These are phyloP conservation scores for Microplitis deprimator DNA, from an alignment of 2,888 invertebrate species.

Conservation along the genomic window DNA sequence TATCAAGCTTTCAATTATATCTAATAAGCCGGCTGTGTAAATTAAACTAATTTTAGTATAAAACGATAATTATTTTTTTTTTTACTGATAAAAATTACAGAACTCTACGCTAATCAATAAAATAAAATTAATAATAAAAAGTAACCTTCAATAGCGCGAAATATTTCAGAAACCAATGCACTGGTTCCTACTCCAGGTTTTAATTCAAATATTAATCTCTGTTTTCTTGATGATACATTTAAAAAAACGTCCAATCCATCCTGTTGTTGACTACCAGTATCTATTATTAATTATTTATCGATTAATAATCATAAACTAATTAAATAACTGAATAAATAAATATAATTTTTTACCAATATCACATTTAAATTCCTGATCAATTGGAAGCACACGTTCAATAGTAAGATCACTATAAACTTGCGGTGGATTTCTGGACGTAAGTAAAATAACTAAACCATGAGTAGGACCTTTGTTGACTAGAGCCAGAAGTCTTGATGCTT, in stretches of 20 bases:
- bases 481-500: slow-evolving; percentile 74
- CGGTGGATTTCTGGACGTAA: slow-evolving; percentile 78
- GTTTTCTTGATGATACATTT: slow-evolving; percentile 73
- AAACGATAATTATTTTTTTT: slow-evolving; percentile 21
- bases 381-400: slow-evolving; percentile 85
- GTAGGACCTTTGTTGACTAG: slow-evolving; percentile 75
- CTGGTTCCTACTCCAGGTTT: slow-evolving; percentile 77
- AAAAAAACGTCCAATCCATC: slow-evolving; percentile 73
- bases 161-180: slow-evolving; percentile 82
- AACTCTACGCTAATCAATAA: background rate
- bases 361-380: slow-evolving; percentile 86
- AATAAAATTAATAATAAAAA: slow-evolving; percentile 49
- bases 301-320: slow-evolving; percentile 3
- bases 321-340: background rate
- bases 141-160: slow-evolving; percentile 81
- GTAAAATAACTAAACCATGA: slow-evolving; percentile 75
- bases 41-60: background rate
- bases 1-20: background rate
- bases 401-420: slow-evolving; percentile 83
- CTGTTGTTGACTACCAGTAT: slow-evolving; percentile 73
- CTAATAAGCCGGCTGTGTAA: background rate
- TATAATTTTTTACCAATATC: slow-evolving; percentile 74
- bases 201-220: slow-evolving; percentile 74
- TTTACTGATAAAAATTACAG: slow-evolving; percentile 21
- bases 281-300: slow-evolving; percentile 60